Conservation (phyloP, 2,888 invertebrate genomes). For the Drosophila stalkeri region DNA sequence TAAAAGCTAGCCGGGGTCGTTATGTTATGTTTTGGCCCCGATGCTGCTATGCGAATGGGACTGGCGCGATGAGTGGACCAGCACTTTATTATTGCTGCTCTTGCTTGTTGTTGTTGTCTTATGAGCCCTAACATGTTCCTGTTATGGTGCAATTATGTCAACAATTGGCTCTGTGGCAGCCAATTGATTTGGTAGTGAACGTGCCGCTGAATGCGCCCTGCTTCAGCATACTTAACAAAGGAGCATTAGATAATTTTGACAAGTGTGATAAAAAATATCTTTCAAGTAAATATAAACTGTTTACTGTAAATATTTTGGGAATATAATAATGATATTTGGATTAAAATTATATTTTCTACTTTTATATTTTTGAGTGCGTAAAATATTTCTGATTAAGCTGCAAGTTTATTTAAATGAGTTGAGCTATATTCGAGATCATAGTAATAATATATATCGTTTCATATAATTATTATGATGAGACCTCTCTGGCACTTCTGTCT, state of each 20-base stretch:
- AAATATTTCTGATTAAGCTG: background rate
- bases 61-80: background rate
- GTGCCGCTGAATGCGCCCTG: constrained; percentile 7
- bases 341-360: background rate
- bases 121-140: constrained; percentile 16
- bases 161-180: constrained; percentile 48
- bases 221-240: background rate
- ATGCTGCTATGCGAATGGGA: background rate
- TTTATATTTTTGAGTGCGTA: background rate
- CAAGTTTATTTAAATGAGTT: background rate
- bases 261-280: background rate
- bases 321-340: background rate
- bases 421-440: background rate
- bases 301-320: too few species aligned
- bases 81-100: constrained; percentile 3
- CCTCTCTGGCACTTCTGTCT: background rate
- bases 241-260: background rate
- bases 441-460: too few species aligned
- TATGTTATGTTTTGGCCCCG: constrained; percentile 26
- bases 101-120: background rate
- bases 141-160: constrained; percentile 56
- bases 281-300: background rate
- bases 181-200: constrained; percentile 22
- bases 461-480: background rate
- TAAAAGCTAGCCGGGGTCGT: constrained; percentile 67